Percentiles rank a stretch among this genome's conserved stretches.
Evolutionary conservation across 2,888 invertebrate species (phyloP).

Genomic region (Drosophila limbata): DNA sequence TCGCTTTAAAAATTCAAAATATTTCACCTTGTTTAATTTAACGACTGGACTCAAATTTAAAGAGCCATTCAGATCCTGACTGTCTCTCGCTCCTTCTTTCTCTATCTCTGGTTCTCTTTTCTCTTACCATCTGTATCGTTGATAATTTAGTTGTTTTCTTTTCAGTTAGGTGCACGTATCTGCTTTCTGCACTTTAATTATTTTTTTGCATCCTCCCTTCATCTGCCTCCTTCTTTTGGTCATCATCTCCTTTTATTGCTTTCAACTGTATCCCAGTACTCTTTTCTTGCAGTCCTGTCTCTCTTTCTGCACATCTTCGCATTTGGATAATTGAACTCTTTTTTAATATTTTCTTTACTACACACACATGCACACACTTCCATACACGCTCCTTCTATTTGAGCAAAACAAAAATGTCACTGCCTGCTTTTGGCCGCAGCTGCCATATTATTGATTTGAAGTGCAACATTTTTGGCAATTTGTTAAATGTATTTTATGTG

Average conservation of each 20-base stretch:
- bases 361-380: not conserved
- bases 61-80: not conserved
- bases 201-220: not conserved
- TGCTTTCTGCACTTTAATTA: conserved; percentile 12
- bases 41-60: not conserved
- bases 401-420: conserved; percentile 10
- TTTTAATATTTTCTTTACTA: conserved; percentile 10
- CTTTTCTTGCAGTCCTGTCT: not conserved
- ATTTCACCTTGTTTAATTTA: not conserved
- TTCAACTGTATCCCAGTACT: not conserved
- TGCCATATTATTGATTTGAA: conserved; percentile 29
- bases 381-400: not conserved
- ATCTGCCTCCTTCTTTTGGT: not conserved
- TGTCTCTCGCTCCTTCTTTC: not conserved
- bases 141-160: not conserved
- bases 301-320: conserved; percentile 2
- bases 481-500: conserved; percentile 67
- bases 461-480: conserved; percentile 38
- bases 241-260: not conserved
- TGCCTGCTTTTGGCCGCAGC: conserved; percentile 13
- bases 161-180: not conserved
- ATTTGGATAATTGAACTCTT: conserved; percentile 31
- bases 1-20: too few species aligned
- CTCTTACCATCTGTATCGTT: not conserved
- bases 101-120: not conserved